Conservation (phyloP, 2,797 vertebrate species). For the Acanthurus leucopareius region DNA sequence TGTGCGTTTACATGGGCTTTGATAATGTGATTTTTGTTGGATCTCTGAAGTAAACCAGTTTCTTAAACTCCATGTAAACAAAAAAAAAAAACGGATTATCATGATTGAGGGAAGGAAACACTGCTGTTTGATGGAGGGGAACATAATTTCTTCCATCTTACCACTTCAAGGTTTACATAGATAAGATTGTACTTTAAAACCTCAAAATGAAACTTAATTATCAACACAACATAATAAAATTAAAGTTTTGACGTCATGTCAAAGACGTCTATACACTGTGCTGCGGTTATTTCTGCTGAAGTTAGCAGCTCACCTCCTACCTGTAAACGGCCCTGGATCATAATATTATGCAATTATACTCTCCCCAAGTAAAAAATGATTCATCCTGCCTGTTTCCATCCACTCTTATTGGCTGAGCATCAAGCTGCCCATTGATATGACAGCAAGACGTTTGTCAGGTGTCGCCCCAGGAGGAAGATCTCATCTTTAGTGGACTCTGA, state of each 20-base stretch:
- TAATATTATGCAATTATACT: neutral
- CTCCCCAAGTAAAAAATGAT: neutral
- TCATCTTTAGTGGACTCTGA: slow-evolving; percentile 32
- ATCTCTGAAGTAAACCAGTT: neutral
- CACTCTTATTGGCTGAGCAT: slow-evolving; percentile 18
- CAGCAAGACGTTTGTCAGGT: slow-evolving; percentile 35
- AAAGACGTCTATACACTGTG: no score
- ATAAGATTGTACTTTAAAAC: no score
- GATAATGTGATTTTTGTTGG: neutral
- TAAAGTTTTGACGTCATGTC: no score
- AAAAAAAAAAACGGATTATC: neutral
- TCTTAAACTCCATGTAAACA: neutral
- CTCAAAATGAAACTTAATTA: no score
- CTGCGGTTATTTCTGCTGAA: no score
- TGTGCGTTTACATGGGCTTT: neutral
- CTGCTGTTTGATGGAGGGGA: no score
- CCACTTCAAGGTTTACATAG: no score
- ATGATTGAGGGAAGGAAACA: neutral
- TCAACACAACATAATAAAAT: no score
- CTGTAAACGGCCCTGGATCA: no score
- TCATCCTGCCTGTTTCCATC: slow-evolving; percentile 1
- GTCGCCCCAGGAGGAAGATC: slow-evolving; percentile 26
- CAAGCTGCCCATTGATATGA: slow-evolving; percentile 34
- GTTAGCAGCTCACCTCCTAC: no score
- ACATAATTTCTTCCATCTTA: no score